phyloP scores from a whole-genome alignment of 2,113 vertebrate species.

The Perca flavescens region DNA sequence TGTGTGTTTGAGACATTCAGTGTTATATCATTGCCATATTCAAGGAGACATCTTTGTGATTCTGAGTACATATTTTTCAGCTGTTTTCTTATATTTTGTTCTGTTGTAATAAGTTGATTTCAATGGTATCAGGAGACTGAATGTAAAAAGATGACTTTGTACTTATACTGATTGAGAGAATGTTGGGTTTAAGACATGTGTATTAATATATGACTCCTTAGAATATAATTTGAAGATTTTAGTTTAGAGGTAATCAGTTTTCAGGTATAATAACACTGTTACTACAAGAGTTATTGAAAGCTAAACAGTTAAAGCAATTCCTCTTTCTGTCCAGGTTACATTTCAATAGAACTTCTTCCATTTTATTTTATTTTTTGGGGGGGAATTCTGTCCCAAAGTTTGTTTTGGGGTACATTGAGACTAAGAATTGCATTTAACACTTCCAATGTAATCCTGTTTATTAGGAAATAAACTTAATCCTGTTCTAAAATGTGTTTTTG shows the following conservation, averaged over 20 bases:
- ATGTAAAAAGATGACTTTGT: slow-evolving; percentile 76
- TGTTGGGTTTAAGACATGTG: slow-evolving; percentile 36
- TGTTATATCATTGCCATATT: slow-evolving; percentile 41
- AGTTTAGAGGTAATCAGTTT: slow-evolving; percentile 56
- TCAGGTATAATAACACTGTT: slow-evolving; percentile 69
- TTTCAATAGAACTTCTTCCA: slow-evolving; percentile 51
- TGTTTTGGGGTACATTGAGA: slow-evolving; percentile 54
- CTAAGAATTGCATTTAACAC: slow-evolving; percentile 62
- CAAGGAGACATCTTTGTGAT: slow-evolving; percentile 51
- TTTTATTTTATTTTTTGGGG: slow-evolving; percentile 5
- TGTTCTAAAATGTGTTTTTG: slow-evolving; percentile 39
- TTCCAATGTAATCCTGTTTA: slow-evolving; percentile 73
- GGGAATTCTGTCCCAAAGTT: no score
- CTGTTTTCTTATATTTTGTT: slow-evolving; percentile 55
- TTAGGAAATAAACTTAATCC: slow-evolving; percentile 81
- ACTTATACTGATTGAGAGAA: slow-evolving; percentile 48
- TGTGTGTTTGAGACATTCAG: slow-evolving; percentile 34
- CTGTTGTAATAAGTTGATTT: slow-evolving; percentile 58
- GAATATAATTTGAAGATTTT: slow-evolving; percentile 52
- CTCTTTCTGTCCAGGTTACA: slow-evolving; percentile 50
- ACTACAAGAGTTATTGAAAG: slow-evolving; percentile 27
- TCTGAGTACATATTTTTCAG: slow-evolving; percentile 73
- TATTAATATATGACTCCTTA: slow-evolving; percentile 65
- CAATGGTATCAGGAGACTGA: slow-evolving; percentile 67
- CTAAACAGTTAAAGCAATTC: slow-evolving; percentile 19